These are phyloP conservation scores for Periophthalmodon schlosseri DNA, from an alignment of 2,113 vertebrate genomes.

Conservation along the genomic window DNA sequence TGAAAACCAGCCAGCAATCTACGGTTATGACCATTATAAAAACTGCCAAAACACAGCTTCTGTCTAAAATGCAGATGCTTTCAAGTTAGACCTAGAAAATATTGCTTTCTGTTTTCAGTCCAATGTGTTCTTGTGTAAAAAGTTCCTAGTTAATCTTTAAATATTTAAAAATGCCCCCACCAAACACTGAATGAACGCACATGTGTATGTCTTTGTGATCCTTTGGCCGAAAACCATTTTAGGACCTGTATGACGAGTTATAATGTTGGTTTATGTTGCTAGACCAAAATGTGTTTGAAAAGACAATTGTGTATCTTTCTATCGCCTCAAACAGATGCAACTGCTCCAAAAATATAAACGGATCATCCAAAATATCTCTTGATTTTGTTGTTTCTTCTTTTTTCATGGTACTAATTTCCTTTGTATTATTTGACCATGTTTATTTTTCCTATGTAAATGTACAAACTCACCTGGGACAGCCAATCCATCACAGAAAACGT, in stretches of 20 bases:
- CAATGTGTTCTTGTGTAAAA: not conserved
- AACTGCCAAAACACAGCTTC: not conserved
- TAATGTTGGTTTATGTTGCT: slow-evolving; percentile 76
- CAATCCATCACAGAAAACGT: slow-evolving; percentile 7
- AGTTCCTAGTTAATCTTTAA: slow-evolving; percentile 48
- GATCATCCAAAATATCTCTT: slow-evolving; percentile 66
- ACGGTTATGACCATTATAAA: not conserved
- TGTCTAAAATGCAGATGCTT: not conserved
- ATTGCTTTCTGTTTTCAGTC: not conserved
- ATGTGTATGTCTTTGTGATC: slow-evolving; percentile 76
- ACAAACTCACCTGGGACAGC: not conserved
- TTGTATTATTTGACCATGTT: not conserved
- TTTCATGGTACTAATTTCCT: not conserved
- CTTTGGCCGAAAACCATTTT: slow-evolving; percentile 69
- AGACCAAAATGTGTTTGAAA: slow-evolving; percentile 78
- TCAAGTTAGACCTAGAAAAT: not conserved
- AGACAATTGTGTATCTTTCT: slow-evolving; percentile 80
- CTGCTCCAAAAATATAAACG: slow-evolving; percentile 80
- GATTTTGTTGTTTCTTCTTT: slow-evolving; percentile 57
- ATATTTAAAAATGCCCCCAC: slow-evolving; percentile 49
- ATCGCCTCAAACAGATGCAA: slow-evolving; percentile 81
- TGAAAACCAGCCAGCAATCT: not conserved
- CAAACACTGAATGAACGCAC: slow-evolving; percentile 57
- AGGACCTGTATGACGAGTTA: slow-evolving; percentile 72
- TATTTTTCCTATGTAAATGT: not conserved